Evolutionary conservation across 2,113 vertebrate species (phyloP).

Genomic region (Thalassarche chlororhynchos): DNA sequence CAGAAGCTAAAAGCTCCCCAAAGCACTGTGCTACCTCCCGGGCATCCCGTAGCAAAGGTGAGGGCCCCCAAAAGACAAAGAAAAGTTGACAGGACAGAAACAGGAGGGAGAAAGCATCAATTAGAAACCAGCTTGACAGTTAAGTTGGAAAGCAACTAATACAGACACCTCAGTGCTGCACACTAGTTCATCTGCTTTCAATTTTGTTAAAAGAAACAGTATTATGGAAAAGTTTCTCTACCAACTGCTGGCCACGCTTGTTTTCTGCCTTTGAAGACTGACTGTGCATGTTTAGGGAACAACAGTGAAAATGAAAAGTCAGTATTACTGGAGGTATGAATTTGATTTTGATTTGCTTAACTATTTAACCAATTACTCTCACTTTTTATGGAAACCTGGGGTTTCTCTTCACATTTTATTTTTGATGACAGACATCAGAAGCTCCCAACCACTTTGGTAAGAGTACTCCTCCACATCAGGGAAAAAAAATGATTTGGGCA

Average conservation of each 20-base stretch:
- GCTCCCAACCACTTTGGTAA: neutral
- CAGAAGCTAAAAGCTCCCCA: neutral
- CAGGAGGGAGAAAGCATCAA: neutral
- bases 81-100: neutral
- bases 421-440: neutral
- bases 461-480: neutral
- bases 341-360: neutral
- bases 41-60: neutral
- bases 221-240: neutral
- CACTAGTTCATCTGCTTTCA: neutral
- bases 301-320: neutral
- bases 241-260: neutral
- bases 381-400: neutral
- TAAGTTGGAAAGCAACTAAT: neutral
- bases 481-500: neutral
- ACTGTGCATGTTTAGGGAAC: neutral
- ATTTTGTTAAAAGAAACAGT: neutral
- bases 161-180: neutral
- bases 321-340: neutral
- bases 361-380: neutral
- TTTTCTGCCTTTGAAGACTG: neutral
- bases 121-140: neutral
- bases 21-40: neutral
- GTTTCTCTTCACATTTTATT: neutral
- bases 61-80: neutral